Evolutionary conservation across 2,113 vertebrate genomes (phyloP).

Genomic region (Hystrix cristata): DNA sequence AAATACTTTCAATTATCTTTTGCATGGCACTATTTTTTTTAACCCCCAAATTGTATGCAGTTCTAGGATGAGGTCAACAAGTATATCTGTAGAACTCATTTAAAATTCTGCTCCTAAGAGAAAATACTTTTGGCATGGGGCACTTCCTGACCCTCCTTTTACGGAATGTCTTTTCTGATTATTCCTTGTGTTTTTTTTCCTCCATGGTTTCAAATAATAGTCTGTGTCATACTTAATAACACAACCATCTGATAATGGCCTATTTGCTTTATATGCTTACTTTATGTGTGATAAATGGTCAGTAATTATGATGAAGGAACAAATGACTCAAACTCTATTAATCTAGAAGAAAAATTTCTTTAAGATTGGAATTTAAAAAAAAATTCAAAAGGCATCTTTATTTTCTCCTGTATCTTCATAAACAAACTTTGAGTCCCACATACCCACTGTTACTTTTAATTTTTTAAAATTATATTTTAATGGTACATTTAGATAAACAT

Average conservation of each 20-base stretch:
- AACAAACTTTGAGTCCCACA: background rate
- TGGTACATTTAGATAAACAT: too few species aligned
- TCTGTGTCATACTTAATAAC: background rate
- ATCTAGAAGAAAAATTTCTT: conserved; percentile 22
- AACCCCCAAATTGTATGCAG: conserved; percentile 14
- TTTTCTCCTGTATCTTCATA: background rate
- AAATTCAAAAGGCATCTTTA: background rate
- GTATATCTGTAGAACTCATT: background rate
- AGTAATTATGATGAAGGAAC: background rate
- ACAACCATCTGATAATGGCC: background rate
- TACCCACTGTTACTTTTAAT: background rate
- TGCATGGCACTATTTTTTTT: background rate
- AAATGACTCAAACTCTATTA: conserved; percentile 15
- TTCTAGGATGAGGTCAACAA: conserved; percentile 30
- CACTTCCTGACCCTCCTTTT: background rate
- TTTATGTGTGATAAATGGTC: background rate
- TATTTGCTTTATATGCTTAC: background rate
- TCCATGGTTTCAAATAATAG: background rate
- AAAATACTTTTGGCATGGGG: background rate
- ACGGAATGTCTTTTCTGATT: background rate
- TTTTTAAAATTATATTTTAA: too few species aligned
- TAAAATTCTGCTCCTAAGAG: background rate
- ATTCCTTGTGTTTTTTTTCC: background rate
- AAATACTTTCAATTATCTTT: conserved; percentile 17
- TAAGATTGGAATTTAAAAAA: background rate